Conservation (phyloP, 2,888 invertebrate species). For the Athrips mouffetella region DNA sequence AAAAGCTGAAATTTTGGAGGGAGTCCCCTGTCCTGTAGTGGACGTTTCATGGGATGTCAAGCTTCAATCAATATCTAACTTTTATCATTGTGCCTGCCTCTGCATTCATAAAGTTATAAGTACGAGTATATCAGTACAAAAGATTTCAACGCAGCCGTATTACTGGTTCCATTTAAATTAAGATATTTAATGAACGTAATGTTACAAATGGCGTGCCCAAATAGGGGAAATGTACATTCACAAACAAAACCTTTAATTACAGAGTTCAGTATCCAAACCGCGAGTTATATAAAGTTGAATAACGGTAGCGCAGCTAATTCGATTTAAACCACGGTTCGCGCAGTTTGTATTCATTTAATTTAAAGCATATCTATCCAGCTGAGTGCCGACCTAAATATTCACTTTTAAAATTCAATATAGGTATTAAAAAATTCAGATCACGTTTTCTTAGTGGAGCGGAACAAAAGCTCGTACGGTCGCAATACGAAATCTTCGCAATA, state of each 20-base stretch:
- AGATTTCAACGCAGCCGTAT: background rate
- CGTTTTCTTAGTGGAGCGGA: background rate
- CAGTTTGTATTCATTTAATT: constrained; percentile 6
- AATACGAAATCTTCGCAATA: constrained; percentile 20
- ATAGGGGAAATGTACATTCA: background rate
- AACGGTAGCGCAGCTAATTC: constrained; percentile 10
- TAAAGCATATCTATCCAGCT: background rate
- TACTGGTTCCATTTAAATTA: background rate
- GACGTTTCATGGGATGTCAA: too few species aligned
- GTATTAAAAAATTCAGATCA: background rate
- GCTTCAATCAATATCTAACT: too few species aligned
- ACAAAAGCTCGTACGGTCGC: too few species aligned
- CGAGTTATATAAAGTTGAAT: constrained; percentile 2
- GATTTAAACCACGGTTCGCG: background rate
- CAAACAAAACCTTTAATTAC: background rate
- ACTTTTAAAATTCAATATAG: background rate
- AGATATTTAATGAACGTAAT: background rate
- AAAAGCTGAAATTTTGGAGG: too few species aligned
- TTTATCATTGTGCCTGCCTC: too few species aligned
- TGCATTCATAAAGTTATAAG: too few species aligned
- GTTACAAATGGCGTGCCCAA: background rate
- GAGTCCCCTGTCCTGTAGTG: too few species aligned
- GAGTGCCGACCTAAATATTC: constrained; percentile 10
- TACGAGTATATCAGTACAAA: background rate
- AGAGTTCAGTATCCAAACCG: background rate